Conservation (phyloP, 2,113 vertebrate species). For the Hemiscyllium ocellatum region DNA sequence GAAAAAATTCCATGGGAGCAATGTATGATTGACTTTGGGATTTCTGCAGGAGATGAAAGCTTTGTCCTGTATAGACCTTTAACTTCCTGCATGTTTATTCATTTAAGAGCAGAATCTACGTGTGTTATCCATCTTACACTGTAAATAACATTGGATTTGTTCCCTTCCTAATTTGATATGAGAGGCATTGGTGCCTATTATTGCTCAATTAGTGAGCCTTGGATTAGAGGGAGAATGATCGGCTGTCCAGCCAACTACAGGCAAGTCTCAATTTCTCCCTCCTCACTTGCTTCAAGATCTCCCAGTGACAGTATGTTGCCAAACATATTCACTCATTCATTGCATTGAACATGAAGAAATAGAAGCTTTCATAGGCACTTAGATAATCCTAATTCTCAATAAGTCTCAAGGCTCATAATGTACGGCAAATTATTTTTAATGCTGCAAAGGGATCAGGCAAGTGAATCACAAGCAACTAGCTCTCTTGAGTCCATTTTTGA, state of each 20-base stretch:
- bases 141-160: neutral
- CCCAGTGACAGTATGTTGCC: neutral
- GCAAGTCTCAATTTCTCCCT: neutral
- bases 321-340: neutral
- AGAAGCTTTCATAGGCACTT: neutral
- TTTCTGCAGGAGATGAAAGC: neutral
- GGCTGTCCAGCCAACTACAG: neutral
- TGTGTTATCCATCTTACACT: neutral
- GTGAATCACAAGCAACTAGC: neutral
- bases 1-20: neutral
- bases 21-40: neutral
- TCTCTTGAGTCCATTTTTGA: neutral
- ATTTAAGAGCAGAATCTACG: neutral
- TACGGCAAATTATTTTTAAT: neutral
- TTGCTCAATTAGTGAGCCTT: neutral
- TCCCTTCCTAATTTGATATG: neutral
- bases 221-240: neutral
- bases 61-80: neutral
- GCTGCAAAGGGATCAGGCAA: neutral
- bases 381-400: neutral
- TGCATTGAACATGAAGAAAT: neutral
- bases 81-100: neutral
- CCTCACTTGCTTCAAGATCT: neutral
- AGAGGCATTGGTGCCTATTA: neutral
- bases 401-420: neutral